phyloP scores from a whole-genome alignment of 2,113 vertebrate genomes.

The Cryptotis parvus region DNA sequence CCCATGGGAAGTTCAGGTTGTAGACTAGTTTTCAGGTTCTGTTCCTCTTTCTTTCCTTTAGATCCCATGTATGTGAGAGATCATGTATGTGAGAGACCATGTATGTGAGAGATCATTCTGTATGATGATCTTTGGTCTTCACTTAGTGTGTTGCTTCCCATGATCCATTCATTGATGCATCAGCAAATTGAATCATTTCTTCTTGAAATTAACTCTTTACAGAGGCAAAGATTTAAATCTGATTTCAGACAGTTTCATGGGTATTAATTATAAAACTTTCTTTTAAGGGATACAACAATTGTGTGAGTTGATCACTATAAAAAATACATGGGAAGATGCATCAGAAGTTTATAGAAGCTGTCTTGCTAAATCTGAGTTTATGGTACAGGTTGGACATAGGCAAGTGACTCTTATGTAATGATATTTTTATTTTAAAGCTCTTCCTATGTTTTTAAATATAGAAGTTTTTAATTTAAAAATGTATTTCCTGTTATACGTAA shows the following conservation, averaged over 20 bases:
- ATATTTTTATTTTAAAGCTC: no score
- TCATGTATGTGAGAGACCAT: no score
- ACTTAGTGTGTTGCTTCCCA: no score
- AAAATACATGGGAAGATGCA: not conserved
- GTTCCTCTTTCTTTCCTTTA: not conserved
- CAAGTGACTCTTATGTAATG: not conserved
- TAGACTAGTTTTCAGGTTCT: no score
- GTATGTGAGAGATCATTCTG: not conserved
- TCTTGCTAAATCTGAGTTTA: constrained; percentile 24
- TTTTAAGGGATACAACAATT: not conserved
- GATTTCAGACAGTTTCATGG: not conserved
- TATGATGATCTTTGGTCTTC: no score
- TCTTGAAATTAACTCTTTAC: constrained; percentile 17
- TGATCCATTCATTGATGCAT: no score
- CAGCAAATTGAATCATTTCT: not conserved
- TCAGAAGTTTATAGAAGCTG: not conserved
- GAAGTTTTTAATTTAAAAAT: no score
- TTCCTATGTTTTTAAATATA: not conserved
- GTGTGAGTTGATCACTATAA: not conserved
- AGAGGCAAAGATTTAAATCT: not conserved
- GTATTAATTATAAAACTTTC: not conserved
- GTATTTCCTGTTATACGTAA: no score
- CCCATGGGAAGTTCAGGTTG: no score
- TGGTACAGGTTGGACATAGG: not conserved
- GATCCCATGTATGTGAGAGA: no score